Evolutionary conservation across 2,888 invertebrate species (phyloP).

Genomic region (Eledona agricola): DNA sequence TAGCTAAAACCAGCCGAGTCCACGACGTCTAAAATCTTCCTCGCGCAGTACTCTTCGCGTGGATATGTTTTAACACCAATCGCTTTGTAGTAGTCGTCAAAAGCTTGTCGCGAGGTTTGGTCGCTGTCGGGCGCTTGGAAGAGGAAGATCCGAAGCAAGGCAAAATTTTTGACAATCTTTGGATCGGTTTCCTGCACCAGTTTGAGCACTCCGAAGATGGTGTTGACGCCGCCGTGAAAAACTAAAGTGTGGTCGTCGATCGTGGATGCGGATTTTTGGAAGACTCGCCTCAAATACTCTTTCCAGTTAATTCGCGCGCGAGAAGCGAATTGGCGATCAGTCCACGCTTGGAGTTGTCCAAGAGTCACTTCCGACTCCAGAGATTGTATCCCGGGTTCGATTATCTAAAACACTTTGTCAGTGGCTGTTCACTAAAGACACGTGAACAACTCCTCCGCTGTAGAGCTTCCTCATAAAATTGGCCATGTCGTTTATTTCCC

Average conservation of each 20-base stretch:
- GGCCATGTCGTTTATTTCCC: slow-evolving; percentile 47
- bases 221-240: slow-evolving; percentile 29
- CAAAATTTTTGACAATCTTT: slow-evolving; percentile 56
- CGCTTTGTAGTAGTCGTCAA: slow-evolving; percentile 52
- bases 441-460: slow-evolving; percentile 1
- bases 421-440: neutral
- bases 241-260: slow-evolving; percentile 51
- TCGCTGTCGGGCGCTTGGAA: slow-evolving; percentile 58
- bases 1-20: slow-evolving; percentile 54
- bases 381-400: slow-evolving; percentile 5
- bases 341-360: slow-evolving; percentile 48
- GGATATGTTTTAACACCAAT: slow-evolving; percentile 42
- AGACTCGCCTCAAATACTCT: slow-evolving; percentile 53
- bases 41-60: slow-evolving; percentile 58
- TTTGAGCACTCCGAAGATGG: slow-evolving; percentile 54
- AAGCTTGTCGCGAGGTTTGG: slow-evolving; percentile 50
- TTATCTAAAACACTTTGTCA: slow-evolving; percentile 9
- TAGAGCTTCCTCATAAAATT: slow-evolving; percentile 47
- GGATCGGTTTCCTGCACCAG: slow-evolving; percentile 52
- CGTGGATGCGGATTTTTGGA: slow-evolving; percentile 50
- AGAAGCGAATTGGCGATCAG: slow-evolving; percentile 44
- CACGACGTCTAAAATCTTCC: slow-evolving; percentile 54
- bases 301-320: slow-evolving; percentile 59
- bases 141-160: slow-evolving; percentile 55
- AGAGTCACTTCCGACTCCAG: slow-evolving; percentile 7